phyloP scores from a whole-genome alignment of 2,113 vertebrate genomes.

The Pterophyllum scalare region DNA sequence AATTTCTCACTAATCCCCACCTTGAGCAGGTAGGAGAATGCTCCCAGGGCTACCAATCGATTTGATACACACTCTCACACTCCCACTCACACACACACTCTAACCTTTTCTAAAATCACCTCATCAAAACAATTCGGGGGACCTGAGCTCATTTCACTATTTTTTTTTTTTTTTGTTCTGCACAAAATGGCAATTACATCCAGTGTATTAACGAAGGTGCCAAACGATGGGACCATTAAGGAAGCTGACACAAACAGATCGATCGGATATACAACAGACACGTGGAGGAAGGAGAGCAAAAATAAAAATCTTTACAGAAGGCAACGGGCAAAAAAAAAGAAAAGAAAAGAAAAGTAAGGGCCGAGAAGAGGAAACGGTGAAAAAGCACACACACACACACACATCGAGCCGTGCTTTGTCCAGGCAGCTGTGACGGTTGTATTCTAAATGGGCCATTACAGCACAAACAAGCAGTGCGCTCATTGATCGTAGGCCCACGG shows the following conservation, averaged over 20 bases:
- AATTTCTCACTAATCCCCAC: conserved; percentile 78
- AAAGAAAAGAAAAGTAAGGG: background rate
- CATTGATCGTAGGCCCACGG: conserved; percentile 65
- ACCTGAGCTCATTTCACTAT: conserved; percentile 67
- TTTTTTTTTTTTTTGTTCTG: conserved; percentile 19
- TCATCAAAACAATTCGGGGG: conserved; percentile 74
- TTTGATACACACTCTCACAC: conserved; percentile 55
- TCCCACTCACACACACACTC: background rate
- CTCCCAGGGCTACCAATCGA: conserved; percentile 71
- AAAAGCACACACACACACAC: conserved; percentile 48
- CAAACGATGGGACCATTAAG: conserved; percentile 65
- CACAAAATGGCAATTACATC: conserved; percentile 76
- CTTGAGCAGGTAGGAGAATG: conserved; percentile 74
- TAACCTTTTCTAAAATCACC: conserved; percentile 59
- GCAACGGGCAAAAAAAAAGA: conserved; percentile 1
- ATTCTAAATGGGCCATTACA: conserved; percentile 76
- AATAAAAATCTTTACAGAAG: conserved; percentile 57
- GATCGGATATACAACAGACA: conserved; percentile 67
- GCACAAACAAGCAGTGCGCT: conserved; percentile 66
- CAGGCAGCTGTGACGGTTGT: conserved; percentile 66
- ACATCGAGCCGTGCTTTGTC: conserved; percentile 57
- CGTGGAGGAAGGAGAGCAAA: conserved; percentile 35
- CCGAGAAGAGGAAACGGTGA: conserved; percentile 17
- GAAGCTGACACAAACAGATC: conserved; percentile 77
- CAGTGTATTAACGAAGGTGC: conserved; percentile 69